These are phyloP conservation scores for Malurus splendens DNA, from an alignment of 2,797 vertebrate genomes.

Conservation along the genomic window DNA sequence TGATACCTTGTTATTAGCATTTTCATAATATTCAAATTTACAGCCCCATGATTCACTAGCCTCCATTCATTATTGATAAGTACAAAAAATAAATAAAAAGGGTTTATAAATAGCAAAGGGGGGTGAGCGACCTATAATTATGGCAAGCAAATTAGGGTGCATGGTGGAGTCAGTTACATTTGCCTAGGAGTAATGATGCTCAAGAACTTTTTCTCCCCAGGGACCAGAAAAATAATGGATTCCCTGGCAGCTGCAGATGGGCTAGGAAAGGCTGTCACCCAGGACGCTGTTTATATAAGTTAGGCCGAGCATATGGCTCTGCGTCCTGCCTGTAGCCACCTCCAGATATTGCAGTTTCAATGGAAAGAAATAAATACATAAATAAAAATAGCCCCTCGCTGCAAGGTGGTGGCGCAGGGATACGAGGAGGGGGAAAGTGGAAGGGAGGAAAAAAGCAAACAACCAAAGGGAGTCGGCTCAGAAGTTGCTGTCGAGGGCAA, in stretches of 20 bases:
- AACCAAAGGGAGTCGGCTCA: neutral
- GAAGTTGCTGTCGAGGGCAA: neutral
- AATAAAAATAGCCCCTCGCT: neutral
- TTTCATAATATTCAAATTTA: conserved; percentile 97
- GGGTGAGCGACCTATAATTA: conserved; percentile 98
- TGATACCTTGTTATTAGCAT: conserved; percentile 82
- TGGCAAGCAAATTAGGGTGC: conserved; percentile 96
- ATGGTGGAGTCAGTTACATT: conserved; percentile 93
- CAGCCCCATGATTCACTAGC: conserved; percentile 80
- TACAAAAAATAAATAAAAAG: conserved; percentile 83
- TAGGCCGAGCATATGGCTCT: conserved; percentile 69
- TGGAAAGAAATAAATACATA: conserved; percentile 23
- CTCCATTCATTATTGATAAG: conserved; percentile 99
- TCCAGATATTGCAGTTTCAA: conserved; percentile 50
- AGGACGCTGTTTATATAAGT: conserved; percentile 79
- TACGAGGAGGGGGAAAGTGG: neutral
- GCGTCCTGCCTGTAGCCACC: conserved; percentile 55
- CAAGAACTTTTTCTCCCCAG: conserved; percentile 84
- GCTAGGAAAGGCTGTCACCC: conserved; percentile 82
- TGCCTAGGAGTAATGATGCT: conserved; percentile 95
- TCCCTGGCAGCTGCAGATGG: conserved; percentile 81
- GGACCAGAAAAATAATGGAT: conserved; percentile 88
- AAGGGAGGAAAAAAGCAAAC: neutral
- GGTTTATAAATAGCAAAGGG: conserved; percentile 93
- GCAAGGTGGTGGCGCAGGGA: neutral